Base-by-base conservation (phyloP, 2,113 vertebrate genomes). In the Pan paniscus region DNA sequence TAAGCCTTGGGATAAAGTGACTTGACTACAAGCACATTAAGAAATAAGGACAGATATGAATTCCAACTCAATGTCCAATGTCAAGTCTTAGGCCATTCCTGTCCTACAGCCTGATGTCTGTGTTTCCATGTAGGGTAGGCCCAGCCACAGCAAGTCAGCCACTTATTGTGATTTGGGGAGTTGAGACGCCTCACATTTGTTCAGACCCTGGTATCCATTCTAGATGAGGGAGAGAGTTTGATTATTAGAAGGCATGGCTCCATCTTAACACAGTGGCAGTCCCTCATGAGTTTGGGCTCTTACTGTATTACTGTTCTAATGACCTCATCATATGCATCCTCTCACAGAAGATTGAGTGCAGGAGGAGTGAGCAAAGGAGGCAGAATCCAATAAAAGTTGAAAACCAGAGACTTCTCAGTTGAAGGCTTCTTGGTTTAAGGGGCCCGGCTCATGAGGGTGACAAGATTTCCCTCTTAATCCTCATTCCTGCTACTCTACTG, bases 401-500 rank as follows among this genome's bases (percentile, higher is more conserved):
- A 95, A 38, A 80, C 40, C 75, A 83, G 76, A 75, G 32, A 38
- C n/a, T 76, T 0, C 2, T 27, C 25, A 16, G 52, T 18, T 14
- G 64, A 95, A 83, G 70, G 8, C 25, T 96, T 94, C 87, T 95
- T 0, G 50, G 38, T 3, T 96, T 48, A 95, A 64, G 95, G 93
- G 30, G 20, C 23, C 57, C 64, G 80, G 40, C 32, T 93, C n/a
- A 89, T 89, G 97, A 90, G 95, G 17, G 76, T 92, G 40, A 95
- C 72, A 43, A 16, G 23, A 52, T 93, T 76, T 38, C 30, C 22
- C 40, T 75, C 78, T 89, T 85, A 17, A 48, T 30, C 55, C 57
- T 90, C n/a, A 87, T 35, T 32, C 22, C 68, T 98, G 52, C 22
- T 55, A 25, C 73, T 94, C 67, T 90, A 52, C 91, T 88, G 38